Conservation (phyloP, 2,113 vertebrate genomes). For the Siphamia tubifer region DNA sequence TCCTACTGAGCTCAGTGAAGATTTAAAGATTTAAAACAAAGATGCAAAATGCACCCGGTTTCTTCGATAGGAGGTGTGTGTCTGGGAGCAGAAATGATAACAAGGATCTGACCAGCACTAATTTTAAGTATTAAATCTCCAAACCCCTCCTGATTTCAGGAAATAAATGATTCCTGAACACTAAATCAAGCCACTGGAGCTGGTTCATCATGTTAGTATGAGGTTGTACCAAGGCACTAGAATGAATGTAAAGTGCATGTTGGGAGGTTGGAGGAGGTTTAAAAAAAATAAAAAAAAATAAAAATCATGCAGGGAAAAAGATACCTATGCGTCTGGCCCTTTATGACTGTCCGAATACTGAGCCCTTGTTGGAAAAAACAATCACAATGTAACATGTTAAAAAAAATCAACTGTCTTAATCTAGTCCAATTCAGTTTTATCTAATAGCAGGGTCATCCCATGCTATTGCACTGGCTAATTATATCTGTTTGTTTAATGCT, state of each 20-base stretch:
- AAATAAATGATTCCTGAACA: background rate
- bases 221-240: constrained; percentile 69
- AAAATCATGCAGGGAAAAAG: background rate
- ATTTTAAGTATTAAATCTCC: constrained; percentile 25
- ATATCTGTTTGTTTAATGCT: constrained; percentile 13
- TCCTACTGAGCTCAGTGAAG: background rate
- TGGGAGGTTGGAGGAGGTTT: constrained; percentile 25
- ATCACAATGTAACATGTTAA: constrained; percentile 13
- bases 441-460: background rate
- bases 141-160: background rate
- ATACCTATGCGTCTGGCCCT: background rate
- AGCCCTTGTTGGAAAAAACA: constrained; percentile 56
- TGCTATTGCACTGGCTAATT: background rate
- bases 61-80: background rate
- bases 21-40: constrained; percentile 19
- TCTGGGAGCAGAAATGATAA: constrained; percentile 4
- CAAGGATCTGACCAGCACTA: background rate
- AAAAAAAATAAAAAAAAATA: too few species aligned
- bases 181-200: constrained; percentile 5
- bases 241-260: constrained; percentile 67
- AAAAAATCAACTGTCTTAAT: background rate
- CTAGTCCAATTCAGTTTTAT: background rate
- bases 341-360: constrained; percentile 11
- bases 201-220: constrained; percentile 6
- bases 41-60: background rate